Evolutionary conservation across 2,888 invertebrate species (phyloP).

Genomic region (Latrodectus elegans): DNA sequence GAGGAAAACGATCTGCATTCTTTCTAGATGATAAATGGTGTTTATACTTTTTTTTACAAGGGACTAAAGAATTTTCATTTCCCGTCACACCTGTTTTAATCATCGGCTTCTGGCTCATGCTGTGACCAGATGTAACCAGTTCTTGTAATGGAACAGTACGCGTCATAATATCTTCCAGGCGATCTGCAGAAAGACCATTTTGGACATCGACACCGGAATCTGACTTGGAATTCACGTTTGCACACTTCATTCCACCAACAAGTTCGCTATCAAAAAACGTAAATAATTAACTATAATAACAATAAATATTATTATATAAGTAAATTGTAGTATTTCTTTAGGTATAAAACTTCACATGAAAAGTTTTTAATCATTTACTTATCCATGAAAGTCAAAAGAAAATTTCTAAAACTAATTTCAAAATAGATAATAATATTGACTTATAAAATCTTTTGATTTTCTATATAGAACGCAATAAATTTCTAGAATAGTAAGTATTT

Average conservation of each 20-base stretch:
- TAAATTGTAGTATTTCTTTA: no score
- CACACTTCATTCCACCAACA: conserved; percentile 96
- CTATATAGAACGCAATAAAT: no score
- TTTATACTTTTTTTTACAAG: not conserved
- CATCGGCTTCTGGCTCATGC: conserved; percentile 75
- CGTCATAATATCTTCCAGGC: conserved; percentile 92
- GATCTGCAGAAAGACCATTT: conserved; percentile 90
- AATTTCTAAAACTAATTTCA: no score
- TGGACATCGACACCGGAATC: conserved; percentile 91
- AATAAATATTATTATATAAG: no score
- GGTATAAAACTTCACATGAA: no score
- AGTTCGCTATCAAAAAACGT: conserved; percentile 79
- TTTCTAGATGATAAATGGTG: no score
- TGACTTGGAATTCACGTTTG: conserved; percentile 91
- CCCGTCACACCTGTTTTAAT: not conserved
- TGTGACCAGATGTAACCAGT: conserved; percentile 94
- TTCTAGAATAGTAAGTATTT: no score
- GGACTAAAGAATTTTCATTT: not conserved
- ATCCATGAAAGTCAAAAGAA: no score
- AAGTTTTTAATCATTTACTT: no score
- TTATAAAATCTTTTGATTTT: no score
- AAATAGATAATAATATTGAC: no score
- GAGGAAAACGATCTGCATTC: no score
- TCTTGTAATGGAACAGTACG: conserved; percentile 90
- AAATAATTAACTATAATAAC: not conserved